These are phyloP conservation scores for silkworm (Bombyx mori) DNA, from an alignment of 1,140 invertebrate genomes.

Conservation along the genomic window DNA sequence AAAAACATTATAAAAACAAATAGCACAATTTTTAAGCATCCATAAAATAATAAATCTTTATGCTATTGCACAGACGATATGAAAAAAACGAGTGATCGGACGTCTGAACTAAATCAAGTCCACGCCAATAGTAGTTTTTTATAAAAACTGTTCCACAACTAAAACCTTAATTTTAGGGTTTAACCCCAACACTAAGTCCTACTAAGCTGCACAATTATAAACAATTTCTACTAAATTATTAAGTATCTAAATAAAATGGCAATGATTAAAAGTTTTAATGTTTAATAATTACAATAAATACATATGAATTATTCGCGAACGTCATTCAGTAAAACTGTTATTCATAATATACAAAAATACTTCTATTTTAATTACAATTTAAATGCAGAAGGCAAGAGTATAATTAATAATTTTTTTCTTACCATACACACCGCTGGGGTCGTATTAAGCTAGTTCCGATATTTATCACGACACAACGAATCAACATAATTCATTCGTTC, in stretches of 20 bases:
- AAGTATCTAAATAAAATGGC: slow-evolving; percentile 41
- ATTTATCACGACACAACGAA: too few relatives aligned
- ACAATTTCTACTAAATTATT: slow-evolving; percentile 21
- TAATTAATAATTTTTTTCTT: too few relatives aligned
- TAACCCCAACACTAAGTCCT: slow-evolving; percentile 23
- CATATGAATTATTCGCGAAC: too few relatives aligned
- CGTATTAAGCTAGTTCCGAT: too few relatives aligned
- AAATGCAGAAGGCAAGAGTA: too few relatives aligned
- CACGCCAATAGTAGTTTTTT: slow-evolving; percentile 19
- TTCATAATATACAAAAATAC: too few relatives aligned
- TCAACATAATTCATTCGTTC: too few relatives aligned
- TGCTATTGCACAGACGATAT: slow-evolving; percentile 28
- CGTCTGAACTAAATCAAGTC: neutral
- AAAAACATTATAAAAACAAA: slow-evolving; percentile 8
- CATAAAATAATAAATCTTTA: slow-evolving; percentile 20
- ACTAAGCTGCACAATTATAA: slow-evolving; percentile 28
- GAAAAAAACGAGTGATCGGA: slow-evolving; percentile 2
- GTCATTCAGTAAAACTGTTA: too few relatives aligned
- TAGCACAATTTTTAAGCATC: slow-evolving; percentile 5
- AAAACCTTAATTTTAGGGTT: slow-evolving; percentile 21
- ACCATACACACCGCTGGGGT: too few relatives aligned
- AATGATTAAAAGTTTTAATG: slow-evolving; percentile 26
- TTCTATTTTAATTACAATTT: too few relatives aligned
- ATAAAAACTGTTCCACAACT: slow-evolving; percentile 18
- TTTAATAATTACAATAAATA: too few relatives aligned